A percentile compares a stretch with the other conserved stretches of the same genome.
Conservation (phyloP, 2,113 vertebrate species). For the Hyla sarda region DNA sequence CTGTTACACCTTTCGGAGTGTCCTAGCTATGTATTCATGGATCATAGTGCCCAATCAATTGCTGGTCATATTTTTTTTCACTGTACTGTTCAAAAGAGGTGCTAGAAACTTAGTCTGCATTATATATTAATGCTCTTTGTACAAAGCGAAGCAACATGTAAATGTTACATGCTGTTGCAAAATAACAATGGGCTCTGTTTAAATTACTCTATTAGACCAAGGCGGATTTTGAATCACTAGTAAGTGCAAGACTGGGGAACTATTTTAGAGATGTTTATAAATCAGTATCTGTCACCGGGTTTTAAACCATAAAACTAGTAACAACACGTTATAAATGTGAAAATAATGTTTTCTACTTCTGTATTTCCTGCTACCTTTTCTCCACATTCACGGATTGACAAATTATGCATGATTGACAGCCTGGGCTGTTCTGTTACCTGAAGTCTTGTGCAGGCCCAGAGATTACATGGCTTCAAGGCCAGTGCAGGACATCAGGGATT, state of each 20-base stretch:
- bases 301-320: too few relatives aligned
- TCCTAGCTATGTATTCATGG: background rate
- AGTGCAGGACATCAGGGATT: too few relatives aligned
- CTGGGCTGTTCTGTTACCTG: too few relatives aligned
- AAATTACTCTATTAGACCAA: background rate
- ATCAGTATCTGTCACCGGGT: too few relatives aligned
- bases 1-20: slow-evolving; percentile 27
- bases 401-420: too few relatives aligned
- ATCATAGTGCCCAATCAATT: background rate
- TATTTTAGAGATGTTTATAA: background rate
- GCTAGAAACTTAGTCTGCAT: background rate
- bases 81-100: background rate
- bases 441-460: too few relatives aligned
- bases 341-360: too few relatives aligned
- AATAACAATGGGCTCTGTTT: background rate
- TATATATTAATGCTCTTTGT: background rate
- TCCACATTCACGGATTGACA: too few relatives aligned
- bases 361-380: too few relatives aligned
- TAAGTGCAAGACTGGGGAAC: background rate
- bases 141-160: background rate
- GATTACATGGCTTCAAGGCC: too few relatives aligned
- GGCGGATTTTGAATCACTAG: background rate
- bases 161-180: background rate
- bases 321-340: too few relatives aligned
- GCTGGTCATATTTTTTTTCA: background rate